Evolutionary conservation across 2,113 vertebrate genomes (phyloP).

Genomic region (Poeciliopsis retropinna): DNA sequence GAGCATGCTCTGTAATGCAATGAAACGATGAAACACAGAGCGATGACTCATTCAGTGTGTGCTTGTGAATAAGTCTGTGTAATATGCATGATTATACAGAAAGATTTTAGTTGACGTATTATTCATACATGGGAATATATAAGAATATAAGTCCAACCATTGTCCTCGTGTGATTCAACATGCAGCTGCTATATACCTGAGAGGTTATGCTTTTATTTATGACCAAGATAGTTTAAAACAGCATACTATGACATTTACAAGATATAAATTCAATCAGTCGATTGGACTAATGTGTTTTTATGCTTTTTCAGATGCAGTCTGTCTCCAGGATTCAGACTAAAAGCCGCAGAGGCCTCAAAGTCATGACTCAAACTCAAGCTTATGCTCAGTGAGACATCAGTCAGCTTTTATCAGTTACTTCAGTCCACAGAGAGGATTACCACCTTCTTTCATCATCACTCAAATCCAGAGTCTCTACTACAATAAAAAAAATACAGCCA

Average conservation of each 20-base stretch:
- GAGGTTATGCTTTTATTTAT: constrained; percentile 9
- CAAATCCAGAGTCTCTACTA: not conserved
- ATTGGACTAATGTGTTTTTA: not conserved
- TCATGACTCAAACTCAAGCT: constrained; percentile 42
- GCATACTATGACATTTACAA: constrained; percentile 9
- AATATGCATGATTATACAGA: constrained; percentile 54
- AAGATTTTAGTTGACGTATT: constrained; percentile 22
- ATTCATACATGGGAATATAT: constrained; percentile 16
- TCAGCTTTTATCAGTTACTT: constrained; percentile 35
- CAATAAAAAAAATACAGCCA: not conserved
- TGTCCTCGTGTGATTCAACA: constrained; percentile 9
- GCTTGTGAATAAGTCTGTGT: constrained; percentile 59
- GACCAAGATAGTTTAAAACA: not conserved
- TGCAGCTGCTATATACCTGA: constrained; percentile 1
- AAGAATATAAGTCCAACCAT: constrained; percentile 2
- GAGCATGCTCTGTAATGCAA: constrained; percentile 52
- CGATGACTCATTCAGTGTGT: constrained; percentile 65
- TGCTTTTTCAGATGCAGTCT: constrained; percentile 13
- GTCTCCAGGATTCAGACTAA: constrained; percentile 22
- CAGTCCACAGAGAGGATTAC: constrained; percentile 13
- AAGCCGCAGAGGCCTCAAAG: constrained; percentile 23
- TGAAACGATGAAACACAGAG: constrained; percentile 20
- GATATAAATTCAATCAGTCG: constrained; percentile 1
- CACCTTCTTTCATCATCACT: constrained; percentile 6
- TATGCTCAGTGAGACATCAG: constrained; percentile 44